Conservation (phyloP, 1,140 invertebrate species). For the Ceratosolen solmsi region DNA sequence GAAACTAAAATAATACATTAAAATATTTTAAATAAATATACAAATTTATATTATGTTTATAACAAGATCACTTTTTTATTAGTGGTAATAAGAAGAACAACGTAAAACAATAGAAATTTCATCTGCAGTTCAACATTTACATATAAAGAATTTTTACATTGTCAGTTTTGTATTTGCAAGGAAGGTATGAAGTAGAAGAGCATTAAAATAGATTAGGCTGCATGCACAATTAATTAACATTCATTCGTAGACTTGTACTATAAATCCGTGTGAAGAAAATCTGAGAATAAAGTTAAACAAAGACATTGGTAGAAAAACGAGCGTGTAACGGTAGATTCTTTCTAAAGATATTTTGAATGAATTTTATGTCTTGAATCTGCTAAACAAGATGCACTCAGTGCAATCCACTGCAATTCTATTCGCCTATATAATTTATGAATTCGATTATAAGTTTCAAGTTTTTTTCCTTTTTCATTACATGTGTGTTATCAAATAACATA, state of each 20-base stretch:
- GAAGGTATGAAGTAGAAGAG: no score
- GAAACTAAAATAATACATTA: no score
- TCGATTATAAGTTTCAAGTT: not conserved
- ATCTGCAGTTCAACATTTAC: no score
- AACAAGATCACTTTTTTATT: no score
- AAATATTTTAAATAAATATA: no score
- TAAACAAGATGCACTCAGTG: not conserved
- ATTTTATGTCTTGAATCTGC: not conserved
- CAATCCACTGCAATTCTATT: not conserved
- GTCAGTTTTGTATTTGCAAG: no score
- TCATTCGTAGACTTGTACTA: not conserved
- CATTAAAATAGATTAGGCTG: not conserved
- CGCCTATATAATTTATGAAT: not conserved
- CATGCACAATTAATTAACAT: not conserved
- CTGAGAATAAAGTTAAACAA: conserved; percentile 14
- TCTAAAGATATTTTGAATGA: conserved; percentile 14
- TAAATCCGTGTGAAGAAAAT: conserved; percentile 46
- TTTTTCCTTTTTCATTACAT: not conserved
- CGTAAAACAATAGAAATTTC: no score
- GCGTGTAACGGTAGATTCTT: conserved; percentile 15
- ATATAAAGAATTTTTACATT: no score
- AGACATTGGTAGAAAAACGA: not conserved
- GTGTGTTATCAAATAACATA: no score
- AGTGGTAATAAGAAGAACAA: no score
- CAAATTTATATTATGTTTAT: no score